Percentiles rank a stretch among this genome's conserved stretches.
phyloP scores from a whole-genome alignment of 2,888 invertebrate genomes.

The Notodonta dromedarius region DNA sequence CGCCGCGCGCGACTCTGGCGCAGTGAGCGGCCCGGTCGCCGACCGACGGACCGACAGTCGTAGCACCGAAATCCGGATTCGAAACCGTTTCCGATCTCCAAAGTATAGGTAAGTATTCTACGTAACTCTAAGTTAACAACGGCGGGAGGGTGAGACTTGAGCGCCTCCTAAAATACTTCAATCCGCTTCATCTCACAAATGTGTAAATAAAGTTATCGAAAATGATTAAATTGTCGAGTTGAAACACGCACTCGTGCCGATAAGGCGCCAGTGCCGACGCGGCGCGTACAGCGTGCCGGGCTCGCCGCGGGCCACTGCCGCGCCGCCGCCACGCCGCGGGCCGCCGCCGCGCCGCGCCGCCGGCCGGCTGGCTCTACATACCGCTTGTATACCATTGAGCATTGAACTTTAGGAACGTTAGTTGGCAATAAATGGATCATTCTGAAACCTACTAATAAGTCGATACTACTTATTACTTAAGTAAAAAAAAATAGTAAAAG shows the following conservation, averaged over 20 bases:
- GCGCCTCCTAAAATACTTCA: neutral
- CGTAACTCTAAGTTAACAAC: neutral
- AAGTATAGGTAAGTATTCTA: neutral
- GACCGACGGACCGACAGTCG: neutral
- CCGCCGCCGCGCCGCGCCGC: neutral
- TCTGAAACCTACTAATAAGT: too few species aligned
- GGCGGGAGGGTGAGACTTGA: neutral
- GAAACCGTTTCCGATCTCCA: too few species aligned
- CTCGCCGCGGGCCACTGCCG: conserved; percentile 40
- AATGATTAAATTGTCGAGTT: neutral
- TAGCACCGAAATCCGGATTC: neutral
- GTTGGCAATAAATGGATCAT: too few species aligned
- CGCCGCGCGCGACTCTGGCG: neutral
- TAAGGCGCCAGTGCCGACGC: neutral
- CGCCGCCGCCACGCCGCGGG: conserved; percentile 15
- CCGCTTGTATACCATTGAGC: too few species aligned
- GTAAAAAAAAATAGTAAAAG: too few species aligned
- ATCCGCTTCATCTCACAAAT: neutral
- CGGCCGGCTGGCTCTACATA: too few species aligned
- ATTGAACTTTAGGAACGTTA: too few species aligned
- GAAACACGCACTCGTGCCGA: neutral
- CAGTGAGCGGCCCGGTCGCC: neutral
- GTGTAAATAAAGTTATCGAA: neutral
- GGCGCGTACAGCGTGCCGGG: conserved; percentile 18
- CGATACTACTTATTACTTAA: too few species aligned